Evolutionary conservation across 2,797 vertebrate genomes (phyloP), one percentile per base, ranked within the genome.

Genomic region (Falco concolor): DNA sequence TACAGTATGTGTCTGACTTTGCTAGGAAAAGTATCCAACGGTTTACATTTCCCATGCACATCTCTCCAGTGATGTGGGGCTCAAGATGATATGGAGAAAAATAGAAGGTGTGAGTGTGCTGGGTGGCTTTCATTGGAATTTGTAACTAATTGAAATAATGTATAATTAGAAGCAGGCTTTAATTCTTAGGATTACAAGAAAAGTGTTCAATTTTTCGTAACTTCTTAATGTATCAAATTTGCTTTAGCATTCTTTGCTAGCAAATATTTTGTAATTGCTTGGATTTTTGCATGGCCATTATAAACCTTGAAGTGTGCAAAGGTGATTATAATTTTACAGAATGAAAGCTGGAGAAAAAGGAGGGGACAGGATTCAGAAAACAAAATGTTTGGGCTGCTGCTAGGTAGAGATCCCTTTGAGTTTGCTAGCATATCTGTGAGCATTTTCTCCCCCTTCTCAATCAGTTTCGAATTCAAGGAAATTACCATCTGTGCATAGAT

Each of bases 401-500:
- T 81, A 60, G n/a, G n/a, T 85, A 60, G 59, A 87, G 23, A 81
- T 75, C 20, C 32, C 40, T 87, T 52, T 79, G 84, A 86, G 93
- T 90, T 86, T 73, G 44, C 57, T 64, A 69, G 42, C 8, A 1
- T 63, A 93, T 91, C 70, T 88, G 52, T 60, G 79, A 86, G 65
- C 32, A 12, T 82, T 87, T n/a, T 12, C 34, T 50, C 25, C 59
- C 11, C 27, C 87, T 83, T 74, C 90, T 91, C 73, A 52, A 60
- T 9, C 36, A 64, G 68, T 59, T 89, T 84, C 56, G 89, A 93
- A 94, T 92, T 53, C 20, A 47, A 93, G 77, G 63, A 95, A 95
- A 94, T 96, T 93, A 76, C 82, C 83, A 94, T 94, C 93, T 96
- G 96, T 95, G 85, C 83, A 87, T 82, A 97, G 96, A 93, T 91